Conservation (phyloP, 1,140 invertebrate species). For the Penaeus chinensis region DNA sequence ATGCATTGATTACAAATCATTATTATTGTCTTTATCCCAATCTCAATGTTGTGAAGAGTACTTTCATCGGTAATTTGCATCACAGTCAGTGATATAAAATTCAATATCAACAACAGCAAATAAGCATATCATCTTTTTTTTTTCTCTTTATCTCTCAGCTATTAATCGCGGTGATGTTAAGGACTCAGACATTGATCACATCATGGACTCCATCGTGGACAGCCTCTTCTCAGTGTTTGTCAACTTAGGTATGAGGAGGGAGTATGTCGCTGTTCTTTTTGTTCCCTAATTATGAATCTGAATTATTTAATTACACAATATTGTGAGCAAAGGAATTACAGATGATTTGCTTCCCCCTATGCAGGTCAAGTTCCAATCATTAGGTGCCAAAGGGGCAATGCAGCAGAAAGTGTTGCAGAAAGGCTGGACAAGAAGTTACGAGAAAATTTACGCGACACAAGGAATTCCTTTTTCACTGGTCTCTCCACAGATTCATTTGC, state of each 20-base stretch:
- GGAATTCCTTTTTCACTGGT: constrained; percentile 94
- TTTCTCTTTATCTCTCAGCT: constrained; percentile 73
- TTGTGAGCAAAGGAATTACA: neutral
- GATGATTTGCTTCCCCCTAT: constrained; percentile 13
- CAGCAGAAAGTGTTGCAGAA: constrained; percentile 97
- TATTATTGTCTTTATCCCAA: no score
- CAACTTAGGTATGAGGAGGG: constrained; percentile 77
- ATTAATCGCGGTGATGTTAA: constrained; percentile 95
- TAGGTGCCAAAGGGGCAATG: constrained; percentile 93
- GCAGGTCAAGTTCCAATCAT: constrained; percentile 94
- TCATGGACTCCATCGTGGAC: constrained; percentile 96
- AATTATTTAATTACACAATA: neutral
- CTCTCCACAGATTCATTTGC: constrained; percentile 76
- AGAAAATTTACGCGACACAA: constrained; percentile 95
- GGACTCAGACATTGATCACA: constrained; percentile 94
- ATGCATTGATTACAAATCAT: no score
- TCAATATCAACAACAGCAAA: neutral
- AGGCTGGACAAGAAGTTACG: constrained; percentile 97
- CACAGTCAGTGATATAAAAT: no score
- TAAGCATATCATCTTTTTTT: neutral
- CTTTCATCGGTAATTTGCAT: no score
- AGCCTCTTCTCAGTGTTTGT: constrained; percentile 98
- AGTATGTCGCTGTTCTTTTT: no score
- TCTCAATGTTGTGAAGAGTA: no score
- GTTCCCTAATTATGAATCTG: no score